Evolutionary conservation across 2,888 invertebrate species (phyloP).

Genomic region (Beris chalybata): DNA sequence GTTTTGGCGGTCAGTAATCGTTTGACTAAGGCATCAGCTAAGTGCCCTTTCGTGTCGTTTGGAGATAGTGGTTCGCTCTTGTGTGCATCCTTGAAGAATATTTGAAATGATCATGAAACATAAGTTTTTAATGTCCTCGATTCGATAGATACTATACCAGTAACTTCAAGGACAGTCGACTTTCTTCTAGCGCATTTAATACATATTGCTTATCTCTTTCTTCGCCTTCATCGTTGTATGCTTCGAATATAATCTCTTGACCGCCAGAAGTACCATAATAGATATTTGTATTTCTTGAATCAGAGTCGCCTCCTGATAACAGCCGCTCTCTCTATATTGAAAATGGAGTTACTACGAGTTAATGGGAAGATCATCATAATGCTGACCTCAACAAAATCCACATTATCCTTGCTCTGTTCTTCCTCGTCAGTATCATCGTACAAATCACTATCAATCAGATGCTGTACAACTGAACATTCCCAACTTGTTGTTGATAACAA

Average conservation of each 20-base stretch:
- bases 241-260: constrained; percentile 26
- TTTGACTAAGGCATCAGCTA: constrained; percentile 42
- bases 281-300: background rate
- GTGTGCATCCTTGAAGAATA: constrained; percentile 37
- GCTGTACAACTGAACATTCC: constrained; percentile 42
- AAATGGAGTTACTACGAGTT: background rate
- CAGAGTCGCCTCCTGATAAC: background rate
- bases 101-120: background rate
- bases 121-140: background rate
- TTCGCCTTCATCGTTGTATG: constrained; percentile 40
- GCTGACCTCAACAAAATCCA: background rate
- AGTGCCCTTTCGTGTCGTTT: constrained; percentile 32
- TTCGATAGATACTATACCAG: background rate
- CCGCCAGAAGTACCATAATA: constrained; percentile 11
- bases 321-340: background rate
- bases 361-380: background rate
- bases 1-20: constrained; percentile 43
- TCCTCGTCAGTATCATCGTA: constrained; percentile 39
- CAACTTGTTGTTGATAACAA: constrained; percentile 42
- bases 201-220: constrained; percentile 43
- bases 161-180: constrained; percentile 39
- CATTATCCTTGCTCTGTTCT: constrained; percentile 31
- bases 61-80: constrained; percentile 37
- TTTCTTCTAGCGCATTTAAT: constrained; percentile 42
- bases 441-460: constrained; percentile 18